Percentiles rank a stretch among this genome's conserved stretches.
Evolutionary conservation across 2,888 invertebrate species (phyloP).

Genomic region (Melitaea athalia): DNA sequence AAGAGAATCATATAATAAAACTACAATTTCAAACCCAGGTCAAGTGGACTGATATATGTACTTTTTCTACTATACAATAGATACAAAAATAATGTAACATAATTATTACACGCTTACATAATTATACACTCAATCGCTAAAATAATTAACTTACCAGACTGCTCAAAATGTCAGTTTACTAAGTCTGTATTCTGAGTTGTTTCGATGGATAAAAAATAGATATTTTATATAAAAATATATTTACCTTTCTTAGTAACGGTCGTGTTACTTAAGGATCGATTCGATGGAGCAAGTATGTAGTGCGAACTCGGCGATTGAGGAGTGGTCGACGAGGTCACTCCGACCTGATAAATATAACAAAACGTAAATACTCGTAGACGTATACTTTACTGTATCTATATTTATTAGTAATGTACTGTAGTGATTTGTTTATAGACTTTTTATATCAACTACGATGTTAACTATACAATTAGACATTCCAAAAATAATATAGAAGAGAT

Average conservation of each 20-base stretch:
- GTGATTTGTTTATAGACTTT: neutral
- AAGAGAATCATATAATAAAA: no score
- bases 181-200: no score
- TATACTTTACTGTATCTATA: neutral
- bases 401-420: neutral
- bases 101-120: neutral
- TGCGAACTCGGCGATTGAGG: slow-evolving; percentile 78
- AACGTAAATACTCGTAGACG: neutral
- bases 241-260: slow-evolving; percentile 78
- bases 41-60: no score
- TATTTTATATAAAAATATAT: no score
- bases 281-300: slow-evolving; percentile 74
- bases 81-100: neutral
- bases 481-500: no score
- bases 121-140: no score
- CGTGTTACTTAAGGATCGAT: slow-evolving; percentile 67
- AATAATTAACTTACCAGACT: no score
- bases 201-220: no score
- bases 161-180: no score
- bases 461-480: neutral
- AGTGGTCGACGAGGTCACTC: slow-evolving; percentile 57
- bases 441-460: no score
- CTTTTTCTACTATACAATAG: no score
- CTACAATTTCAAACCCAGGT: no score
- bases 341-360: slow-evolving; percentile 22